A percentile compares a stretch with the other conserved stretches of the same genome.
Conservation (phyloP, 2,888 invertebrate genomes). For the Netelia melanura region DNA sequence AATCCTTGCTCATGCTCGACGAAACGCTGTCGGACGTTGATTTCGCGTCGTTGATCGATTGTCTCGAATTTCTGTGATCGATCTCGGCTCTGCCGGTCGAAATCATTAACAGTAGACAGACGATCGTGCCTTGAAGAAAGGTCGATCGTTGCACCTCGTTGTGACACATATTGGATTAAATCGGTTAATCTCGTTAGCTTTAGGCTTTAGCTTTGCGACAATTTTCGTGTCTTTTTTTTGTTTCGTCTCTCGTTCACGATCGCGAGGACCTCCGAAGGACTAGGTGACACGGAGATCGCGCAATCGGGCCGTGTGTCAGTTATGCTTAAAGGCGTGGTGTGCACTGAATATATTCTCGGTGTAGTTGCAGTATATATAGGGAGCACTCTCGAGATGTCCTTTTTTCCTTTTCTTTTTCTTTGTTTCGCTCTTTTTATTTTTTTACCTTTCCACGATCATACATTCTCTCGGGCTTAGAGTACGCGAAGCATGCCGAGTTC, state of each 20-base stretch:
- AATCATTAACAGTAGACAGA: slow-evolving; percentile 74
- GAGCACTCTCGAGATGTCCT: slow-evolving; percentile 77
- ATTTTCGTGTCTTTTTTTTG: slow-evolving; percentile 17
- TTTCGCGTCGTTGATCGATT: slow-evolving; percentile 77
- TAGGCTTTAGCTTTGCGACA: background rate
- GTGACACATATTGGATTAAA: slow-evolving; percentile 39
- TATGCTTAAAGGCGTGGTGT: slow-evolving; percentile 75
- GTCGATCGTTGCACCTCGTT: slow-evolving; percentile 47
- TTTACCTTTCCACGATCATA: slow-evolving; percentile 81
- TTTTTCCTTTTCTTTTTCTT: slow-evolving; percentile 83
- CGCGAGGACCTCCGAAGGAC: slow-evolving; percentile 28
- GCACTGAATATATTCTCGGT: slow-evolving; percentile 80
- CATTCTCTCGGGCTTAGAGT: slow-evolving; percentile 79
- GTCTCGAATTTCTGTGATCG: slow-evolving; percentile 76
- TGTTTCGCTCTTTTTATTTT: slow-evolving; percentile 46
- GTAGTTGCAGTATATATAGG: slow-evolving; percentile 84
- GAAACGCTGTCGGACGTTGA: slow-evolving; percentile 65
- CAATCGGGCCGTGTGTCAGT: slow-evolving; percentile 41
- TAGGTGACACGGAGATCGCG: slow-evolving; percentile 11
- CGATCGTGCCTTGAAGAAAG: slow-evolving; percentile 41
- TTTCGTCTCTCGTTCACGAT: background rate
- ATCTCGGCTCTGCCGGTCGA: slow-evolving; percentile 76
- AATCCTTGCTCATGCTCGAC: slow-evolving; percentile 84
- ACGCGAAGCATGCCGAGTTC: slow-evolving; percentile 73
- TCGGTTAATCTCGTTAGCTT: background rate